A percentile compares a stretch with the other conserved stretches of the same genome.
Evolutionary conservation across 2,888 invertebrate species (phyloP).

Genomic region (Drosophila kambysellisi): DNA sequence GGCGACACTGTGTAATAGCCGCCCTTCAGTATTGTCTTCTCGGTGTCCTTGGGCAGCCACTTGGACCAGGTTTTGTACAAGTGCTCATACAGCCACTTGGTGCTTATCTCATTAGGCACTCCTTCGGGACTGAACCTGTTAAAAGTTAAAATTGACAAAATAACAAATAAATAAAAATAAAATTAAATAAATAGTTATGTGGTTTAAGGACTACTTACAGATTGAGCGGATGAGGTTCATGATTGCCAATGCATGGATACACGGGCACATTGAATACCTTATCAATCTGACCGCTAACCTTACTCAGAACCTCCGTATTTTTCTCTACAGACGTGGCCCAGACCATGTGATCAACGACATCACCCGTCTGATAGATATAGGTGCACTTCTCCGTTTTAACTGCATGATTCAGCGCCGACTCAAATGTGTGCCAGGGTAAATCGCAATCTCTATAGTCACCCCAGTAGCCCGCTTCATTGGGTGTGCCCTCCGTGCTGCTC

Average conservation of each 20-base stretch:
- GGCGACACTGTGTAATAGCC: constrained; percentile 92
- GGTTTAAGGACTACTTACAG: constrained; percentile 87
- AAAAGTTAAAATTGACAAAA: neutral
- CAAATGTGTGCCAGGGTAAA: constrained; percentile 89
- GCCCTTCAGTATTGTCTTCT: constrained; percentile 87
- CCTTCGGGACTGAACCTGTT: constrained; percentile 88
- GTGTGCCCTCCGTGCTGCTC: constrained; percentile 55
- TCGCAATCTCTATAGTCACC: constrained; percentile 93
- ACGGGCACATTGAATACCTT: constrained; percentile 88
- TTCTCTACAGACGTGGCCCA: constrained; percentile 91
- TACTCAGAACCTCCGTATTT: constrained; percentile 87
- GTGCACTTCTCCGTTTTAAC: constrained; percentile 87
- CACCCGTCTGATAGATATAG: constrained; percentile 93
- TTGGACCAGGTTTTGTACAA: constrained; percentile 89
- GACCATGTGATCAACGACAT: constrained; percentile 93
- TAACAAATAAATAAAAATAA: too few relatives aligned
- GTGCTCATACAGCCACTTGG: constrained; percentile 91
- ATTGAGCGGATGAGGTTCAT: constrained; percentile 93
- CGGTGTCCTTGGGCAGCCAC: constrained; percentile 89
- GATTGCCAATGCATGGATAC: constrained; percentile 92
- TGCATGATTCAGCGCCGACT: constrained; percentile 88
- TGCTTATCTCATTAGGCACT: constrained; percentile 85
- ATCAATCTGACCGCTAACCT: constrained; percentile 86
- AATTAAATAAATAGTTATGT: fast-evolving
- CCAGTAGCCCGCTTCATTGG: constrained; percentile 90